These are phyloP conservation scores for Setipinna tenuifilis DNA, from an alignment of 2,797 vertebrate genomes.

Conservation along the genomic window DNA sequence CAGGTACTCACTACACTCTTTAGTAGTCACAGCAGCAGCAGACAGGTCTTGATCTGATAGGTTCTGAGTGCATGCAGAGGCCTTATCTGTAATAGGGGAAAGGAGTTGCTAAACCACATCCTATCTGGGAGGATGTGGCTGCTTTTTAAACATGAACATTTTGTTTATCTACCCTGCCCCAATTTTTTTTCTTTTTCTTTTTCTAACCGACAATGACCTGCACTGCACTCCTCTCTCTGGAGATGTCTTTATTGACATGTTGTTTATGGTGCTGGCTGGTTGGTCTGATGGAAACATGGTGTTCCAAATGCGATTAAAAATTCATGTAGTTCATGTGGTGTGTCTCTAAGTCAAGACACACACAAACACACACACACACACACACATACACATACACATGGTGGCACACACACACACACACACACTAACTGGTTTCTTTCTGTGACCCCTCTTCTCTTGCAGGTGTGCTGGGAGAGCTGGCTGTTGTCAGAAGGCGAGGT, in stretches of 20 bases:
- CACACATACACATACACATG: neutral
- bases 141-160: neutral
- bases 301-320: neutral
- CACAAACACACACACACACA: neutral
- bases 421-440: slow-evolving; percentile 11
- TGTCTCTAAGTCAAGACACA: neutral
- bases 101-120: neutral
- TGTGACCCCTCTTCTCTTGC: slow-evolving; percentile 43
- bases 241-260: neutral
- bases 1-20: neutral
- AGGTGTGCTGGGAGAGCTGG: slow-evolving; percentile 66
- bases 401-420: neutral
- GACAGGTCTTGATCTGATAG: neutral
- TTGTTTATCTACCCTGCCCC: neutral
- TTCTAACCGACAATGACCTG: neutral
- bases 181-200: neutral
- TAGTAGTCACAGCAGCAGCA: neutral
- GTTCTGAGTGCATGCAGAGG: neutral
- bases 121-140: neutral
- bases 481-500: slow-evolving; percentile 44
- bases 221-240: neutral
- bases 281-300: neutral
- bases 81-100: neutral
- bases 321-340: neutral
- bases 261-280: neutral